phyloP scores from a whole-genome alignment of 2,888 invertebrate species.

The Euzetes globulus region DNA sequence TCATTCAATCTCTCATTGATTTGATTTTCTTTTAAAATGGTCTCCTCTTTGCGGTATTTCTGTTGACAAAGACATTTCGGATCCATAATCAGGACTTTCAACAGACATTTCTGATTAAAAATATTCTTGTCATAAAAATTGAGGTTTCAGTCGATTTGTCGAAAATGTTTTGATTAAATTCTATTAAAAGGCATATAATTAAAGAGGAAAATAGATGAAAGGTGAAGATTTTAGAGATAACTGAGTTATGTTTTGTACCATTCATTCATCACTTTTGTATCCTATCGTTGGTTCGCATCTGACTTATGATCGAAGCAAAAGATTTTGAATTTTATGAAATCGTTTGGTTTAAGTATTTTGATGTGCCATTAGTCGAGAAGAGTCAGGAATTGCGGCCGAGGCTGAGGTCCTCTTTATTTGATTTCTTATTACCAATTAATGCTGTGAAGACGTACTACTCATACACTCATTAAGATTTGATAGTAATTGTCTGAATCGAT shows the following conservation, averaged over 20 bases:
- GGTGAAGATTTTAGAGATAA: not conserved
- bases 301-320: not conserved
- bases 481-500: conserved; percentile 6
- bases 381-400: not conserved
- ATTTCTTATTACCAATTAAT: conserved; percentile 16
- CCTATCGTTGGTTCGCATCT: not conserved
- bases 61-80: too few species aligned
- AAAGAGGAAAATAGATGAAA: not conserved
- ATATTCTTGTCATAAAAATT: not conserved
- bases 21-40: too few species aligned
- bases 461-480: conserved; percentile 16
- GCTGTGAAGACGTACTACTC: conserved; percentile 1
- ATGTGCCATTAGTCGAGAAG: not conserved
- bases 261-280: not conserved
- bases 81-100: too few species aligned
- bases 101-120: not conserved
- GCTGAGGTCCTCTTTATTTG: not conserved
- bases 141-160: not conserved
- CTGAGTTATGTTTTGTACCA: not conserved
- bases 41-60: too few species aligned
- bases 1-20: too few species aligned
- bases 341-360: not conserved
- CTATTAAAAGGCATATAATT: conserved; percentile 4
- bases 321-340: not conserved
- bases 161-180: not conserved